Evolutionary conservation across 2,113 vertebrate genomes (phyloP).

Genomic region (Picathartes gymnocephalus): DNA sequence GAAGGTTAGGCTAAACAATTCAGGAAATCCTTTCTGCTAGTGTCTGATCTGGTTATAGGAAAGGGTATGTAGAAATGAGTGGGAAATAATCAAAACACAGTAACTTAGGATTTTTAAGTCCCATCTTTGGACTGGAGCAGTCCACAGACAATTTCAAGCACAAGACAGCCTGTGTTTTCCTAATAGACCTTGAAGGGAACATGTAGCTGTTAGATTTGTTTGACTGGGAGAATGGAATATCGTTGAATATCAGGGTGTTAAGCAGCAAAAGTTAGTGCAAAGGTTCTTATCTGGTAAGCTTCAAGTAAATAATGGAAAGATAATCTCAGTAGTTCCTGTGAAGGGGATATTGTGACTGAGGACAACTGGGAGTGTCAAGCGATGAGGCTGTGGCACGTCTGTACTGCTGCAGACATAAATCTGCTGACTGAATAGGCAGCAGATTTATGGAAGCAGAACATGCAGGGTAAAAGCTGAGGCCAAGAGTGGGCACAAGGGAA

Average conservation of each 20-base stretch:
- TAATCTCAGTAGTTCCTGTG: background rate
- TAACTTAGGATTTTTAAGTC: background rate
- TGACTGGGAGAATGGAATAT: background rate
- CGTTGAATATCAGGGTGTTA: background rate
- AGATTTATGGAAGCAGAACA: conserved; percentile 11
- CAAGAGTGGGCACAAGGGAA: background rate
- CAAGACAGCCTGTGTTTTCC: background rate
- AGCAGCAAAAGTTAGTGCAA: background rate
- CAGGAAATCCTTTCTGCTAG: background rate
- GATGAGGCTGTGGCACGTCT: background rate
- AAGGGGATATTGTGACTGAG: background rate
- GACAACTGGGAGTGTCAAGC: background rate
- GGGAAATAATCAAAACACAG: background rate
- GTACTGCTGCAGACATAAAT: background rate
- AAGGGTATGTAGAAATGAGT: background rate
- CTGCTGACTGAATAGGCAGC: background rate
- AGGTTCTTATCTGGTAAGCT: background rate
- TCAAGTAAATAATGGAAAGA: background rate
- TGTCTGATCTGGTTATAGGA: background rate
- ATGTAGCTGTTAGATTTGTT: background rate
- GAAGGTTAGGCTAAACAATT: background rate
- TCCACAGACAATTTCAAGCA: background rate
- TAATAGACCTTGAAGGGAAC: background rate
- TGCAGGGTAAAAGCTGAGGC: background rate
- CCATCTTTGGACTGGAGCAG: background rate